Evolutionary conservation across 2,113 vertebrate species (phyloP).

Genomic region (Perognathus longimembris): DNA sequence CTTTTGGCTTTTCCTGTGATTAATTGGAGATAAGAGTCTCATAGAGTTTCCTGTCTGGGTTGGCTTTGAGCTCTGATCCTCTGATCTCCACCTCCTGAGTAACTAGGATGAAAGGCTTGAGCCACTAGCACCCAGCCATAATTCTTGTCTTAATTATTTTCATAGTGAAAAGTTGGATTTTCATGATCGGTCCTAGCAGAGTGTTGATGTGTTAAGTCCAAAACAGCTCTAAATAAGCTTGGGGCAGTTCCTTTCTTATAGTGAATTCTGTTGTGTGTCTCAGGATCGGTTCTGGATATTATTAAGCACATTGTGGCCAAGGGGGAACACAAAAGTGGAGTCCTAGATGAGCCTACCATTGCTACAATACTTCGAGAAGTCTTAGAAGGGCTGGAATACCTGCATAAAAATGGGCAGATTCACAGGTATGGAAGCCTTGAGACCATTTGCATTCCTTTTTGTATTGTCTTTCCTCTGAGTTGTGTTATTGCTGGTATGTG

Average conservation of each 20-base stretch:
- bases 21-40: too few species aligned
- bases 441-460: fast-evolving
- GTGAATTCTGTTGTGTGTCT: conserved; percentile 8
- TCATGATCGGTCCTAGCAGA: not conserved
- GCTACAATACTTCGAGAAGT: conserved; percentile 95
- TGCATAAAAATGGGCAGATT: conserved; percentile 97
- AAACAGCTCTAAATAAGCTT: not conserved
- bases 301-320: conserved; percentile 96
- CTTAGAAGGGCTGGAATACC: conserved; percentile 95
- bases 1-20: too few species aligned
- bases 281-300: conserved; percentile 96
- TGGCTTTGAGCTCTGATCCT: too few species aligned
- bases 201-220: not conserved
- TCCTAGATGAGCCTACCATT: conserved; percentile 94
- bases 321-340: conserved; percentile 95
- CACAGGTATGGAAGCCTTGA: conserved; percentile 88
- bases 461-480: not conserved
- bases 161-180: conserved; percentile 4
- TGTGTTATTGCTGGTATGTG: not conserved
- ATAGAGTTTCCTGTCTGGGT: too few species aligned
- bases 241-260: not conserved
- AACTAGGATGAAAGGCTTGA: too few species aligned
- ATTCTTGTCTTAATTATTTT: not conserved
- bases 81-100: too few species aligned
- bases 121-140: too few species aligned